A percentile compares a stretch with the other conserved stretches of the same genome.
Conservation (phyloP, 2,888 invertebrate species). For the Cheilosia vernalis region DNA sequence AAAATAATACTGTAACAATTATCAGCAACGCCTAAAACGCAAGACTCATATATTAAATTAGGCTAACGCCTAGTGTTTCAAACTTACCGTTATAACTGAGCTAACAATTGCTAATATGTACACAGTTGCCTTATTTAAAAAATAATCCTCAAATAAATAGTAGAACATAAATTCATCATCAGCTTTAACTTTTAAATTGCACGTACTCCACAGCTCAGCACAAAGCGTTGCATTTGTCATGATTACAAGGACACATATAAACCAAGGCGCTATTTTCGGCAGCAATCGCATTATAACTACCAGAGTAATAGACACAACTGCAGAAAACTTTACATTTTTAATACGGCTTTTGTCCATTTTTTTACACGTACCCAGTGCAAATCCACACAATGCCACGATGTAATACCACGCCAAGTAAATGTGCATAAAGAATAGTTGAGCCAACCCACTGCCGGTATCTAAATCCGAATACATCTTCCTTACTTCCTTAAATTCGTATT, state of each 20-base stretch:
- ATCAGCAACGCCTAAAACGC: conserved; percentile 85
- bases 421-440: conserved; percentile 94
- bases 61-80: background rate
- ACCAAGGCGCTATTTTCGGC: conserved; percentile 92
- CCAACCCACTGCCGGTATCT: conserved; percentile 88
- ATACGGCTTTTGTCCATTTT: background rate
- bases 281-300: conserved; percentile 92
- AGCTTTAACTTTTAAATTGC: conserved; percentile 85
- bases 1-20: conserved; percentile 89
- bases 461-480: background rate
- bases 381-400: conserved; percentile 90
- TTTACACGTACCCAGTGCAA: conserved; percentile 89
- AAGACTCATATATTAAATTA: background rate
- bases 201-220: conserved; percentile 93
- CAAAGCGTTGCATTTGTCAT: conserved; percentile 91
- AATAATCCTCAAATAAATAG: conserved; percentile 88
- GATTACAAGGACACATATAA: conserved; percentile 92
- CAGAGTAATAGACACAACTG: conserved; percentile 92
- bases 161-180: conserved; percentile 72
- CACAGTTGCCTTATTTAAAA: conserved; percentile 93
- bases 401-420: conserved; percentile 94
- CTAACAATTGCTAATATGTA: conserved; percentile 93
- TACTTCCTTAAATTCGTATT: background rate
- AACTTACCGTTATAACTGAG: conserved; percentile 90
- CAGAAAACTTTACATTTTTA: conserved; percentile 78